Conservation (phyloP, 2,888 invertebrate species). For the Piscicola geometra region DNA sequence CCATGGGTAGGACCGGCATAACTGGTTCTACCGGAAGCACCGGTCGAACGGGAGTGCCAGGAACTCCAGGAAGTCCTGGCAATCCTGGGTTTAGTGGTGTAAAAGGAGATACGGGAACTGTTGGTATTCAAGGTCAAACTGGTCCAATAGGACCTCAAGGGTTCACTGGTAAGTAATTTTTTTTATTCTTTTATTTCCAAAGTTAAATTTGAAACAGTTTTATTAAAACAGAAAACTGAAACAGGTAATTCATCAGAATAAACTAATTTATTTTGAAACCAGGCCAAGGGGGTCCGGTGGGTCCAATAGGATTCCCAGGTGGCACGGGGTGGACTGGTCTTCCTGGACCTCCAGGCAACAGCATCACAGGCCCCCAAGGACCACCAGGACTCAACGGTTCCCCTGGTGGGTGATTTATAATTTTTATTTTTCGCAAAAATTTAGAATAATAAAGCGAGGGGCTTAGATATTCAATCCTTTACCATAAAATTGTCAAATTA, state of each 20-base stretch:
- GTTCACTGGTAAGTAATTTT: slow-evolving; percentile 6
- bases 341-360: background rate
- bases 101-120: slow-evolving; percentile 19
- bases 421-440: too few species aligned
- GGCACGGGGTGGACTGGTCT: slow-evolving; percentile 14
- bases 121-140: slow-evolving; percentile 19
- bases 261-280: background rate
- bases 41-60: slow-evolving; percentile 9
- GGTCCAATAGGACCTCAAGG: slow-evolving; percentile 31
- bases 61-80: slow-evolving; percentile 14
- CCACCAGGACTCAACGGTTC: background rate
- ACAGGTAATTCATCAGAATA: background rate
- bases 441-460: too few species aligned
- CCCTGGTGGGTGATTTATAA: background rate
- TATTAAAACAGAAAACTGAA: background rate
- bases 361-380: slow-evolving; percentile 1
- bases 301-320: slow-evolving; percentile 33
- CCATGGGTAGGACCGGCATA: slow-evolving; percentile 1
- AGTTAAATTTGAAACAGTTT: too few species aligned
- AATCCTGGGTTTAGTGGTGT: slow-evolving; percentile 27
- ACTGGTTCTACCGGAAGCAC: slow-evolving; percentile 27
- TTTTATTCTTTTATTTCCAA: too few species aligned
- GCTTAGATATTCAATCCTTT: too few species aligned
- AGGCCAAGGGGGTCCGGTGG: background rate
- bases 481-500: too few species aligned